phyloP scores from a whole-genome alignment of 2,113 vertebrate species.

The Sarotherodon lohbergeri region DNA sequence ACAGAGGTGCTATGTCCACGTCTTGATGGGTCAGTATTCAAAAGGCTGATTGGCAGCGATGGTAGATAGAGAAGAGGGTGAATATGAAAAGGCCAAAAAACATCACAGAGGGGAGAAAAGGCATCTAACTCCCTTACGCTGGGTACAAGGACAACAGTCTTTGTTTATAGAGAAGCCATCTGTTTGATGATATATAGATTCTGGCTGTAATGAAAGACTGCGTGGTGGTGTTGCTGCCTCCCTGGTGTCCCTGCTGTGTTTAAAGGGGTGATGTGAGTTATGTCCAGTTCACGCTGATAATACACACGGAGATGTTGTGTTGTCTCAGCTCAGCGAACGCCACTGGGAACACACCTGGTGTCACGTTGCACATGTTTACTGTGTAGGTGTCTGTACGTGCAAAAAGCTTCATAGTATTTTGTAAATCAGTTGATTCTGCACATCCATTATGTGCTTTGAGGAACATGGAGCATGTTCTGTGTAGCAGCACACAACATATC shows the following conservation, averaged over 20 bases:
- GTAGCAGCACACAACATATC: neutral
- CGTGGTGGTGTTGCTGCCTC: neutral
- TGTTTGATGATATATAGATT: conserved; percentile 59
- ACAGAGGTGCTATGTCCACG: neutral
- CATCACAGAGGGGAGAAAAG: neutral
- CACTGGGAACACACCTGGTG: neutral
- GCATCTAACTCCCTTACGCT: neutral
- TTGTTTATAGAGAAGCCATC: conserved; percentile 55
- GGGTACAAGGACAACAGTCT: conserved; percentile 13
- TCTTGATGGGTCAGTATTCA: neutral
- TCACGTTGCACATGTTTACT: neutral
- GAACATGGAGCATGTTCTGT: neutral
- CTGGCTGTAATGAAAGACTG: conserved; percentile 46
- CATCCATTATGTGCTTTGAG: neutral
- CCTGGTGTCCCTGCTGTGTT: conserved; percentile 31
- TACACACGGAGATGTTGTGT: neutral
- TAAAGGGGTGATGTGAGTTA: conserved; percentile 34
- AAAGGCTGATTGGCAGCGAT: neutral
- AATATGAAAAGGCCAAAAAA: conserved; percentile 1
- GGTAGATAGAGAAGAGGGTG: neutral
- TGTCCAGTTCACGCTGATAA: conserved; percentile 33
- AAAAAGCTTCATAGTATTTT: neutral
- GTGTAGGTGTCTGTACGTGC: neutral
- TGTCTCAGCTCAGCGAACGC: neutral
- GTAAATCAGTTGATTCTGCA: neutral